Percentiles rank a stretch among this genome's conserved stretches.
phyloP scores from a whole-genome alignment of 2,888 invertebrate species.

The Xylota segnis region DNA sequence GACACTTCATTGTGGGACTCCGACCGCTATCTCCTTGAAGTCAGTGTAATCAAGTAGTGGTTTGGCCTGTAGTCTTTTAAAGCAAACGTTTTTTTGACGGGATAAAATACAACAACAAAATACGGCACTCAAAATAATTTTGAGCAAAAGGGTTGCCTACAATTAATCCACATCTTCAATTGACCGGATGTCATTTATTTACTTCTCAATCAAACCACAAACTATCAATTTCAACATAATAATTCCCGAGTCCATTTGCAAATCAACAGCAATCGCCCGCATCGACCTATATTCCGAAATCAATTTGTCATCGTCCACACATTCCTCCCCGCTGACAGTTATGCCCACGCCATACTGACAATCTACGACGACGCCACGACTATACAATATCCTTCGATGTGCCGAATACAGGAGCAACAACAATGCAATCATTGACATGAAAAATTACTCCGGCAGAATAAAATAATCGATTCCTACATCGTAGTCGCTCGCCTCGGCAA shows the following conservation, averaged over 20 bases:
- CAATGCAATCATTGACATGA: conserved; percentile 71
- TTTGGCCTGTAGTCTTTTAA: no score
- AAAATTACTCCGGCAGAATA: conserved; percentile 66
- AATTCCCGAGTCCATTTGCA: conserved; percentile 67
- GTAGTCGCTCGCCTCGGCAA: conserved; percentile 46
- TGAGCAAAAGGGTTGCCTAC: no score
- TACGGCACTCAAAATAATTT: no score
- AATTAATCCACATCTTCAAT: conserved; percentile 57
- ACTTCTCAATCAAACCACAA: conserved; percentile 61
- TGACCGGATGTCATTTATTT: conserved; percentile 64
- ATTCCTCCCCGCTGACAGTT: conserved; percentile 54
- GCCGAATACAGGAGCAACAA: conserved; percentile 66
- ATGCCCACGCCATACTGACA: conserved; percentile 48
- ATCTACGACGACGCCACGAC: conserved; percentile 39
- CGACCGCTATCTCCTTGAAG: no score
- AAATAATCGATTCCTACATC: conserved; percentile 68
- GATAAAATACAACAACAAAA: no score
- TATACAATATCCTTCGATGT: conserved; percentile 56
- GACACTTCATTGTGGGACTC: no score
- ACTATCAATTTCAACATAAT: conserved; percentile 71
- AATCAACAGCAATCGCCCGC: conserved; percentile 68
- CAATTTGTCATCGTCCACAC: conserved; percentile 72
- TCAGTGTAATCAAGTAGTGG: no score
- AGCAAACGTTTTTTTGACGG: no score
- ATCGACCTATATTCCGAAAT: conserved; percentile 65